Percentiles rank a stretch among this genome's conserved stretches.
phyloP scores from a whole-genome alignment of 1,140 invertebrate genomes.

The Rhynchophorus ferrugineus region DNA sequence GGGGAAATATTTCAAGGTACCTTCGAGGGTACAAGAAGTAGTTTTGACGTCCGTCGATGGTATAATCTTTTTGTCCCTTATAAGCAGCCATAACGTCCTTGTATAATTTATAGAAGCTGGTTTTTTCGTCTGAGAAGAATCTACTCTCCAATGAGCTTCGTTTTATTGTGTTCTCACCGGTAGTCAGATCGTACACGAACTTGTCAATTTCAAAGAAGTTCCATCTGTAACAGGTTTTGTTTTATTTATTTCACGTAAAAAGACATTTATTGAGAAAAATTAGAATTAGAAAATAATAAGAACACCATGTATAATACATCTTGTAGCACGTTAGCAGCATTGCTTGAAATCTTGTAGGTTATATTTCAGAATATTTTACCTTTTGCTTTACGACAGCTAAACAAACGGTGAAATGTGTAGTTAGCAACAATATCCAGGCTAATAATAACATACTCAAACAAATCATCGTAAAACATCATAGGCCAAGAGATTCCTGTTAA shows the following conservation, averaged over 20 bases:
- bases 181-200: constrained; percentile 47
- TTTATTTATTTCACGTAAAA: neutral
- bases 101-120: constrained; percentile 51
- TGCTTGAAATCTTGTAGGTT: too few species aligned
- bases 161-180: constrained; percentile 58
- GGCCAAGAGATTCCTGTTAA: too few species aligned
- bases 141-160: constrained; percentile 58
- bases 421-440: too few species aligned
- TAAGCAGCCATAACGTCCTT: constrained; percentile 48
- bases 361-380: too few species aligned
- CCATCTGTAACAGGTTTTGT: neutral
- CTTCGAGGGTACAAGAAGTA: constrained; percentile 37
- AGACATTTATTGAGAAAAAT: too few species aligned
- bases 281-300: too few species aligned
- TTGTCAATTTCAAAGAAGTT: constrained; percentile 48
- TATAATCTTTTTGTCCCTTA: constrained; percentile 45
- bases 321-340: too few species aligned
- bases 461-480: too few species aligned
- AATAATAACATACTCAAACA: too few species aligned
- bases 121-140: constrained; percentile 53
- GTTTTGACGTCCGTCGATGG: constrained; percentile 44
- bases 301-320: too few species aligned
- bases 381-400: too few species aligned
- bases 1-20: constrained; percentile 3
- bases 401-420: too few species aligned